phyloP scores from a whole-genome alignment of 2,113 vertebrate species.

The Catharus minimus region DNA sequence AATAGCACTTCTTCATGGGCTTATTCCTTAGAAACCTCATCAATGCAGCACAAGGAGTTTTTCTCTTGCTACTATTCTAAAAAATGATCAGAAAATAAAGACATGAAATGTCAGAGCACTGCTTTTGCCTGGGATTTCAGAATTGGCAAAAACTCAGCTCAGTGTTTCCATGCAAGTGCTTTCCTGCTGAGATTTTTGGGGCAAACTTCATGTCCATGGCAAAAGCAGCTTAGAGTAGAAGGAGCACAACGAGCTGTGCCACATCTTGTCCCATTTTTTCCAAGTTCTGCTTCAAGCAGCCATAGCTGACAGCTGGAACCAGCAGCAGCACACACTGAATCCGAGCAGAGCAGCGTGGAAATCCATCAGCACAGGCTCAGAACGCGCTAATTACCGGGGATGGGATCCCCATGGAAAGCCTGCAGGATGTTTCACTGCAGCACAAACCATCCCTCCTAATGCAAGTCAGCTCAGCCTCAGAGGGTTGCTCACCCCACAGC shows the following conservation, averaged over 20 bases:
- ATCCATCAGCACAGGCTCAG: not conserved
- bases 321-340: not conserved
- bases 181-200: not conserved
- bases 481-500: not conserved
- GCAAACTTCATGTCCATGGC: not conserved
- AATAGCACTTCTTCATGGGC: not conserved
- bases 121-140: not conserved
- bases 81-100: not conserved
- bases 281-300: not conserved
- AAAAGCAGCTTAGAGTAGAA: not conserved
- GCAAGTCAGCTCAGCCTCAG: not conserved
- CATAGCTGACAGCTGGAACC: not conserved
- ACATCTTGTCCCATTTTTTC: not conserved
- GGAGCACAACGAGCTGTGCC: not conserved
- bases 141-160: not conserved
- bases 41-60: not conserved
- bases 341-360: not conserved
- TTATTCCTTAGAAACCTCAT: not conserved
- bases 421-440: not conserved
- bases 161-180: not conserved
- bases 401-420: not conserved
- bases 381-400: not conserved
- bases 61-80: not conserved
- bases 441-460: not conserved
- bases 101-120: not conserved